Conservation (phyloP, 2,797 vertebrate genomes). For the Gephyroberyx darwinii region DNA sequence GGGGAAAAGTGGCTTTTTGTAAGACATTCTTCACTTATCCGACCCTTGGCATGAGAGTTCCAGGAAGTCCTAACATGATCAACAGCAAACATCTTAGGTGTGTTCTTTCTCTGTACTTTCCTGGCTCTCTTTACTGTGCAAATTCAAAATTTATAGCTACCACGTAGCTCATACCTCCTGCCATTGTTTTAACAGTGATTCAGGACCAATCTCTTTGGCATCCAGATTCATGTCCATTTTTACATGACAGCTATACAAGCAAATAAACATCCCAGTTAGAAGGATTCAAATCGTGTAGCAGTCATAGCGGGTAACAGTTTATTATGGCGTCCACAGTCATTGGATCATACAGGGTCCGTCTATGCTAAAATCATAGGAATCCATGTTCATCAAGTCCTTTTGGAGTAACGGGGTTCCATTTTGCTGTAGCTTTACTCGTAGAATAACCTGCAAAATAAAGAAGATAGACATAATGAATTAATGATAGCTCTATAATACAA, state of each 20-base stretch:
- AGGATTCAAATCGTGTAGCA: conserved; percentile 39
- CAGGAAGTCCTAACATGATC: conserved; percentile 12
- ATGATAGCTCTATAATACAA: not conserved
- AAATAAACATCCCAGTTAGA: conserved; percentile 15
- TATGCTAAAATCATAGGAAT: conserved; percentile 72
- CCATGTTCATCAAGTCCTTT: conserved; percentile 84
- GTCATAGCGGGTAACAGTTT: conserved; percentile 31
- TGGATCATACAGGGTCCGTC: conserved; percentile 18
- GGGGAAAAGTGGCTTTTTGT: conserved; percentile 62
- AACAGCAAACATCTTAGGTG: conserved; percentile 20
- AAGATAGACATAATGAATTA: not conserved
- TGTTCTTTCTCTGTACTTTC: conserved; percentile 44
- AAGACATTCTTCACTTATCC: conserved; percentile 58
- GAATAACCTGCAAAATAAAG: conserved; percentile 71
- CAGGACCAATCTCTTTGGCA: conserved; percentile 71
- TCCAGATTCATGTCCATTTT: conserved; percentile 49
- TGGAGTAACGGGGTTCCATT: conserved; percentile 82
- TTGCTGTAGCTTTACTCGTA: conserved; percentile 70
- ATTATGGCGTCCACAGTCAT: conserved; percentile 37
- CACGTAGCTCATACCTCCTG: conserved; percentile 32
- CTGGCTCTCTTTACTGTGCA: conserved; percentile 59
- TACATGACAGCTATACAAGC: conserved; percentile 25
- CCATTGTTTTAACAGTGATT: conserved; percentile 16
- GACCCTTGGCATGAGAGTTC: conserved; percentile 6
- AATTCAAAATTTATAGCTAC: conserved; percentile 57